Conservation (phyloP, 2,888 invertebrate genomes). For the Ormia ochracea region DNA sequence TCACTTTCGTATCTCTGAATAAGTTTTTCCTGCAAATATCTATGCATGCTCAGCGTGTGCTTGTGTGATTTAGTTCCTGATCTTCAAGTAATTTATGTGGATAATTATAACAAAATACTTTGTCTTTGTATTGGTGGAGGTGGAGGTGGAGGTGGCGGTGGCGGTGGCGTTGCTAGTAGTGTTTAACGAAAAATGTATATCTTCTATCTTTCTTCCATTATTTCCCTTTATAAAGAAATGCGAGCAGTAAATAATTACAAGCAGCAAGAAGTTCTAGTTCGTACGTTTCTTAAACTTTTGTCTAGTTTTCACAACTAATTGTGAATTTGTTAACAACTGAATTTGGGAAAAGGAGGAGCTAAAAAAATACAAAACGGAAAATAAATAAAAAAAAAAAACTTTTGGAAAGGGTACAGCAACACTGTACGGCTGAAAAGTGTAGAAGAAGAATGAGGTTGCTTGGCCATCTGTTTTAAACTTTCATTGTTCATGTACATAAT, state of each 20-base stretch:
- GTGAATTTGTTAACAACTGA: slow-evolving; percentile 58
- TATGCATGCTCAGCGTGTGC: not conserved
- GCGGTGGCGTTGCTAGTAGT: no score
- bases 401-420: not conserved
- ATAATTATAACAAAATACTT: slow-evolving; percentile 48
- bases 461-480: no score
- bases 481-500: no score
- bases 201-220: not conserved
- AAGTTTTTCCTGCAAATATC: not conserved
- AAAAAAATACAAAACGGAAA: not conserved
- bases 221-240: slow-evolving; percentile 28
- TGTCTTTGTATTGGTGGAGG: not conserved
- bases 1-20: not conserved
- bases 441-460: no score
- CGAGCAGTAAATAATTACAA: not conserved
- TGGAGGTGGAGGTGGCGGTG: no score
- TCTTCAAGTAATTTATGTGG: slow-evolving; percentile 53
- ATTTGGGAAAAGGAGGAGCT: slow-evolving; percentile 15
- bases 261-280: not conserved
- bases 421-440: no score
- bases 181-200: not conserved
- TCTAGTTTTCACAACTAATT: slow-evolving; percentile 54
- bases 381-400: not conserved
- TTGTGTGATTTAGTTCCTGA: slow-evolving; percentile 35
- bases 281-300: slow-evolving; percentile 48